Base-by-base conservation (phyloP, 2,797 vertebrate genomes). In the Melanotaenia pygmaea region DNA sequence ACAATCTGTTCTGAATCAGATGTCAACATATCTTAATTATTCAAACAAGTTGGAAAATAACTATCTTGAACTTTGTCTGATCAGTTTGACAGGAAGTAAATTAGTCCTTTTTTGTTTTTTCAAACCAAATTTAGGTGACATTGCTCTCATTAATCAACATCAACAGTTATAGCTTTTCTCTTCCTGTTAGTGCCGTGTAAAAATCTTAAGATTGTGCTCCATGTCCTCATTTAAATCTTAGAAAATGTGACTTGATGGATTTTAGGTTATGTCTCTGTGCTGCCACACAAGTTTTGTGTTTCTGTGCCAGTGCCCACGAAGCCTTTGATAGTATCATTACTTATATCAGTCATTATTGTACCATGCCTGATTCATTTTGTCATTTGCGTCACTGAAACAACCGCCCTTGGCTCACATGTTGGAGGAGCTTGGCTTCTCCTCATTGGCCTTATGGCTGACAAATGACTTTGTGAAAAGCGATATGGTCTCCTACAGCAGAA, bases 381-480 rank as follows among this genome's bases (percentile, higher is more conserved):
- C 87, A 80, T 89, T 77, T 74, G 74, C 78, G 70, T 91, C 84
- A 88, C 66, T 62, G 72, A 57, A 84, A 85, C 86, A 86, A 85
- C 67, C n/a, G 86, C 90, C 88, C 79, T 89, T 87, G 82, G 85
- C 90, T 86, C 64, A 71, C 75, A 76, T 86, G 86, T 86, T 77
- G 82, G 80, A 86, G 76, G 61, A 74, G 85, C 86, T 84, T 56
- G 73, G 70, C 82, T 81, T 87, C 80, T 83, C 71, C 64, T 90
- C 80, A 72, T 76, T 50, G 70, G 81, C 84, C 87, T 84, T 34
- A 79, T 74, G 81, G 81, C 80, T 90, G 89, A 92, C 72, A 88
- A 88, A 92, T 85, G 76, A 88, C 87, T 86, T 84, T 85, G 81
- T 81, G 87, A 85, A 89, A 87, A 77, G 81, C 28, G 82, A 88